phyloP scores from a whole-genome alignment of 2,113 vertebrate genomes.

The Tympanuchus pallidicinctus region DNA sequence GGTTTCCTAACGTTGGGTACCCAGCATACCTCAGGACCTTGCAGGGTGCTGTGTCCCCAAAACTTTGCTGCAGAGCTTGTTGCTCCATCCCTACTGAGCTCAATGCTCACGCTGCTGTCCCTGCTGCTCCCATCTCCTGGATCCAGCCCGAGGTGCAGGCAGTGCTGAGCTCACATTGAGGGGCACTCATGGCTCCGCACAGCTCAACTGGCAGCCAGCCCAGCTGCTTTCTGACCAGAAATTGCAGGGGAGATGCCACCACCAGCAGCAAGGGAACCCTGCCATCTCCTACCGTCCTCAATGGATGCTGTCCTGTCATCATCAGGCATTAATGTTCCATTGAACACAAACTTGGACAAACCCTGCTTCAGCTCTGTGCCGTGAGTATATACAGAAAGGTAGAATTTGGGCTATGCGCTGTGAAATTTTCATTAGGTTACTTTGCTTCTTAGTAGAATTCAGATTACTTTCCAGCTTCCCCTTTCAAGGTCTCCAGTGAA shows the following conservation, averaged over 20 bases:
- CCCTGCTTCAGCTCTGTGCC: background rate
- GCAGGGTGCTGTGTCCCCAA: background rate
- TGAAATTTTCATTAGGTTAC: background rate
- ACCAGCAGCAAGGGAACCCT: background rate
- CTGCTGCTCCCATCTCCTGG: background rate
- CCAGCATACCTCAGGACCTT: background rate
- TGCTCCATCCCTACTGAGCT: background rate
- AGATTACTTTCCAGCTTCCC: background rate
- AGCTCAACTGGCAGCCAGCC: slow-evolving; percentile 36
- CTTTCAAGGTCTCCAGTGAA: background rate
- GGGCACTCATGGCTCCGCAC: slow-evolving; percentile 18
- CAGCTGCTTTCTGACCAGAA: background rate
- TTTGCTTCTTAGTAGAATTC: background rate
- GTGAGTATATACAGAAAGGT: rapidly evolving
- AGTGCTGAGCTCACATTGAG: background rate
- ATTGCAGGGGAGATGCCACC: background rate
- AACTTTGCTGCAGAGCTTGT: background rate
- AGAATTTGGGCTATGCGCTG: background rate
- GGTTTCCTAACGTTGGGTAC: background rate
- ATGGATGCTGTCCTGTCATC: background rate
- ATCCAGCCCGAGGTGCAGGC: background rate
- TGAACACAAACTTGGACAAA: background rate
- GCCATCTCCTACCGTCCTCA: background rate
- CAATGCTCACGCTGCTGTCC: background rate
- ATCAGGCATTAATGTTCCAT: background rate